Conservation (phyloP, 2,888 invertebrate species). For the Brachypalpus laphriformis region DNA sequence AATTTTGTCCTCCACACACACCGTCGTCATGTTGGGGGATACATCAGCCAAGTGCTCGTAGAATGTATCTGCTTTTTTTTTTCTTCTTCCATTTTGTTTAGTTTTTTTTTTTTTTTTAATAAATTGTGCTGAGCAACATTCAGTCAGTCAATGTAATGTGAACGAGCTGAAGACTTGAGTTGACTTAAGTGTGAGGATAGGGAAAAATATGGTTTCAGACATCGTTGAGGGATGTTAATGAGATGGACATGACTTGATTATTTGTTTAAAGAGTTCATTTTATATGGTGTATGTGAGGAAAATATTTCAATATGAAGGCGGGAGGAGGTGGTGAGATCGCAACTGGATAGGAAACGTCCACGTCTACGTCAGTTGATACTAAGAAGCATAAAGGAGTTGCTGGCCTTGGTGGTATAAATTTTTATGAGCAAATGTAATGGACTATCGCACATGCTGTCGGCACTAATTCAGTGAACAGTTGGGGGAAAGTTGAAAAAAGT, state of each 20-base stretch:
- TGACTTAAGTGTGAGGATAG: conserved; percentile 48
- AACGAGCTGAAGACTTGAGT: conserved; percentile 11
- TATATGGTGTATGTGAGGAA: not conserved
- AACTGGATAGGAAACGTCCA: not conserved
- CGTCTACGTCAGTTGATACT: no score
- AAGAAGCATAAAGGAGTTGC: not conserved
- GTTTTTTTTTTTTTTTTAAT: conserved; percentile 19
- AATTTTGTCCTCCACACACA: conserved; percentile 38
- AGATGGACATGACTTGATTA: conserved; percentile 68
- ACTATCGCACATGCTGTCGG: no score
- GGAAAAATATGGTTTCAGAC: conserved; percentile 58
- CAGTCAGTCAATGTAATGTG: conserved; percentile 26
- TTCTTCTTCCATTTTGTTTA: conserved; percentile 22
- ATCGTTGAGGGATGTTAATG: conserved; percentile 64
- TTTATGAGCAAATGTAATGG: no score
- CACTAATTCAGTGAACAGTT: no score
- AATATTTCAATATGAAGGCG: not conserved
- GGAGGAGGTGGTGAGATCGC: not conserved
- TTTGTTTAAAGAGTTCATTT: conserved; percentile 51
- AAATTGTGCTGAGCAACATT: conserved; percentile 40
- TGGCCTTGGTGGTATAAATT: no score
- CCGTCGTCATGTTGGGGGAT: not conserved
- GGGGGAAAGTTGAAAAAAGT: no score
- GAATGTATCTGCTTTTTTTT: conserved; percentile 12
- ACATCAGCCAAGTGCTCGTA: not conserved